These are phyloP conservation scores for Odontophorus gujanensis DNA, from an alignment of 2,113 vertebrate species.

Conservation along the genomic window DNA sequence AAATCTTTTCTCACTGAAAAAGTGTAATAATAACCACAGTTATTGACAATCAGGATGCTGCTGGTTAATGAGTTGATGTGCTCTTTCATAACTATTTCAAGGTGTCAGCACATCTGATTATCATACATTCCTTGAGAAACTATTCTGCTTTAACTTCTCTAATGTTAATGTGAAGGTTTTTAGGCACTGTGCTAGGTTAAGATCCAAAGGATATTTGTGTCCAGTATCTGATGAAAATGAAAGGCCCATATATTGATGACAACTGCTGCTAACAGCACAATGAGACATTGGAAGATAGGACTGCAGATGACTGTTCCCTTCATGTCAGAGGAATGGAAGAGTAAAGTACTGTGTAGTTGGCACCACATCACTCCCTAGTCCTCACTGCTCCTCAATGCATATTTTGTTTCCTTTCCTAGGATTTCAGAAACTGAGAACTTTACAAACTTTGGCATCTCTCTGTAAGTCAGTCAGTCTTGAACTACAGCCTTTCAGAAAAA, in stretches of 20 bases:
- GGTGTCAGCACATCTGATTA: not conserved
- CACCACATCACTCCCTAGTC: fast-evolving
- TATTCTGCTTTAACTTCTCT: not conserved
- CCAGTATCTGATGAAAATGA: not conserved
- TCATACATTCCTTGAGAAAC: not conserved
- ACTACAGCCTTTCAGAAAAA: not conserved
- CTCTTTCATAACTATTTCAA: slow-evolving; percentile 20
- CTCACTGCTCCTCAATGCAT: not conserved
- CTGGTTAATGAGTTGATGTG: not conserved
- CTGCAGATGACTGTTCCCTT: not conserved
- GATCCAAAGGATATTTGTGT: not conserved
- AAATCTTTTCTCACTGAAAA: not conserved
- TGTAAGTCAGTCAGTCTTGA: not conserved
- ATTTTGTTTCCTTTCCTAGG: not conserved
- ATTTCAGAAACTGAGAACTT: not conserved
- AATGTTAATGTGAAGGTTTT: not conserved
- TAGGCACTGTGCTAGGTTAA: not conserved
- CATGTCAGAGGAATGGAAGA: not conserved
- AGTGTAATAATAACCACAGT: not conserved
- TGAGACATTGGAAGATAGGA: not conserved
- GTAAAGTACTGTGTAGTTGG: fast-evolving
- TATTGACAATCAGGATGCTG: slow-evolving; percentile 23
- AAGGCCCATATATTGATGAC: not conserved
- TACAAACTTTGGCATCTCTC: not conserved
- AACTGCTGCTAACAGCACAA: not conserved